Conservation (phyloP, 1,140 invertebrate species). For the Heliconius eleuchia region DNA sequence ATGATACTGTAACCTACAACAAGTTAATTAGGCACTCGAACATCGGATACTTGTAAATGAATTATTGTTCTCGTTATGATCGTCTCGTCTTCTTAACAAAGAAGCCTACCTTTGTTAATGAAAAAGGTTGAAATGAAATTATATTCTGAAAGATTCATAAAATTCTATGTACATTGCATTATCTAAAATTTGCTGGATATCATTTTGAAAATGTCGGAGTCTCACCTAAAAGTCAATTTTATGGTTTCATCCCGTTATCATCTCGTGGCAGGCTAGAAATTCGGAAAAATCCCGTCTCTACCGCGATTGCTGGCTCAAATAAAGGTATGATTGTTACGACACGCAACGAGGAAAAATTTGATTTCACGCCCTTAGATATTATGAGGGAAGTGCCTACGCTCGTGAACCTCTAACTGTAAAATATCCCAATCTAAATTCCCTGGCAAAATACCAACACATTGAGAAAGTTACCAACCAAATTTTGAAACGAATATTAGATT, state of each 20-base stretch:
- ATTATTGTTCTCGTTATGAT: background rate
- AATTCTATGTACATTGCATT: background rate
- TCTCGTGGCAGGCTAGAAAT: conserved; percentile 33
- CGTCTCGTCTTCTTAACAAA: background rate
- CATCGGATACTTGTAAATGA: background rate
- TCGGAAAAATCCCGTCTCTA: conserved; percentile 26
- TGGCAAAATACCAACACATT: conserved; percentile 8
- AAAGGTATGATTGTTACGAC: conserved; percentile 23
- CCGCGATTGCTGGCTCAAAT: conserved; percentile 18
- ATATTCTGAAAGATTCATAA: conserved; percentile 16
- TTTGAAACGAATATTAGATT: conserved; percentile 9
- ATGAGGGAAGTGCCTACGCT: background rate
- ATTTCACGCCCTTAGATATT: conserved; percentile 15
- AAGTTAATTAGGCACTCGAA: no score
- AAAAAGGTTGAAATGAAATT: background rate
- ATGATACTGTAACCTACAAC: no score
- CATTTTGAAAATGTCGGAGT: conserved; percentile 31
- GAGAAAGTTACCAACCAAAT: background rate
- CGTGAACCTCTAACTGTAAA: background rate
- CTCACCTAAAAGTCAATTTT: conserved; percentile 34
- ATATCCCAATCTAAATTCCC: background rate
- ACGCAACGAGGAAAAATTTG: conserved; percentile 13
- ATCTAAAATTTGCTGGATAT: conserved; percentile 31
- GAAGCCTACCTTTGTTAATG: background rate
- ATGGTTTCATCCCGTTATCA: conserved; percentile 39